Evolutionary conservation across 1,140 invertebrate species (phyloP).

Genomic region (Pseudomyrmex flavicornis): DNA sequence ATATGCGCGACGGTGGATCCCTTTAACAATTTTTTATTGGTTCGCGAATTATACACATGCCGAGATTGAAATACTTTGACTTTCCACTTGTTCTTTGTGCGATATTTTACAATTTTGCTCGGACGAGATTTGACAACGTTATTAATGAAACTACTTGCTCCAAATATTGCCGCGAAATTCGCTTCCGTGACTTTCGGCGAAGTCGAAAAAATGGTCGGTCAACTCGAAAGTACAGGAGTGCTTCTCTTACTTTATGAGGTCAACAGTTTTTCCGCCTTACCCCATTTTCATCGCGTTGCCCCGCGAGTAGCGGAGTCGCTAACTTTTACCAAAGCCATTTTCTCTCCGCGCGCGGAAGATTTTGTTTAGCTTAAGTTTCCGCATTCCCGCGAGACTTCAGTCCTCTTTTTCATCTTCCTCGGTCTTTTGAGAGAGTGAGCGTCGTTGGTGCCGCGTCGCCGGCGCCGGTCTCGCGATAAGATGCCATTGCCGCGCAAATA

Average conservation of each 20-base stretch:
- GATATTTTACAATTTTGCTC: not conserved
- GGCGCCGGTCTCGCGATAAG: not conserved
- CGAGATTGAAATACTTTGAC: not conserved
- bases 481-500: not conserved
- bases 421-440: not conserved
- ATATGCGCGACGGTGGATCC: not conserved
- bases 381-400: slow-evolving; percentile 23
- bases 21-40: slow-evolving; percentile 33
- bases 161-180: slow-evolving; percentile 1
- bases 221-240: not conserved
- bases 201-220: slow-evolving; percentile 6
- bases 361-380: slow-evolving; percentile 61
- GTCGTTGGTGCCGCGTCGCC: too few species aligned
- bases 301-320: not conserved
- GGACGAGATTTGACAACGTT: not conserved
- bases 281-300: not conserved
- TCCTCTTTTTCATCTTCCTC: not conserved
- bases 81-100: not conserved
- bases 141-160: not conserved
- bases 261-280: slow-evolving; percentile 20
- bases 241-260: slow-evolving; percentile 30
- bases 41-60: too few species aligned
- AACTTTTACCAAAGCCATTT: slow-evolving; percentile 54
- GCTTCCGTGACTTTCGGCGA: not conserved
- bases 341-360: slow-evolving; percentile 45